These are phyloP conservation scores for Dolichallabes microphthalmus DNA, from an alignment of 2,113 vertebrate genomes.

Conservation along the genomic window DNA sequence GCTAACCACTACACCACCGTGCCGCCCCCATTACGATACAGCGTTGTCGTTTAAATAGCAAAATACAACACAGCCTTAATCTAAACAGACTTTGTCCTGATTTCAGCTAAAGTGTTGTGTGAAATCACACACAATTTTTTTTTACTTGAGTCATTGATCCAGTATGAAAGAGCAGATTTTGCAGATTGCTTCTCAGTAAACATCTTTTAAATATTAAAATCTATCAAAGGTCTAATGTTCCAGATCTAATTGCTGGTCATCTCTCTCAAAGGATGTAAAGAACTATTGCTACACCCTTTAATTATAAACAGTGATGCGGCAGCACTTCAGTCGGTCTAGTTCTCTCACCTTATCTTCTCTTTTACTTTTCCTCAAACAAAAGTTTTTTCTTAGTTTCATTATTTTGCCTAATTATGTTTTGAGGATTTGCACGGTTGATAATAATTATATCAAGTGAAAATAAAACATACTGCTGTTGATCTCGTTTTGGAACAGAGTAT, in stretches of 20 bases:
- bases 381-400: background rate
- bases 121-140: background rate
- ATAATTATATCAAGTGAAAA: background rate
- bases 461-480: background rate
- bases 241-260: background rate
- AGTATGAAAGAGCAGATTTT: background rate
- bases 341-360: background rate
- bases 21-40: too few relatives aligned
- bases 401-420: background rate
- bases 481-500: background rate
- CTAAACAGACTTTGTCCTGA: background rate
- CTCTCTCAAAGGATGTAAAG: background rate
- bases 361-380: background rate
- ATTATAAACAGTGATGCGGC: background rate
- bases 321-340: background rate
- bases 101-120: background rate
- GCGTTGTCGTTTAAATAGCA: background rate
- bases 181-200: background rate
- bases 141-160: background rate
- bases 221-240: background rate
- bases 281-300: background rate
- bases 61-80: background rate
- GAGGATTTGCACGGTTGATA: background rate
- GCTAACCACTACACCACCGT: too few relatives aligned
- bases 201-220: background rate